phyloP scores from a whole-genome alignment of 1,140 invertebrate genomes.

The Maconellicoccus hirsutus region DNA sequence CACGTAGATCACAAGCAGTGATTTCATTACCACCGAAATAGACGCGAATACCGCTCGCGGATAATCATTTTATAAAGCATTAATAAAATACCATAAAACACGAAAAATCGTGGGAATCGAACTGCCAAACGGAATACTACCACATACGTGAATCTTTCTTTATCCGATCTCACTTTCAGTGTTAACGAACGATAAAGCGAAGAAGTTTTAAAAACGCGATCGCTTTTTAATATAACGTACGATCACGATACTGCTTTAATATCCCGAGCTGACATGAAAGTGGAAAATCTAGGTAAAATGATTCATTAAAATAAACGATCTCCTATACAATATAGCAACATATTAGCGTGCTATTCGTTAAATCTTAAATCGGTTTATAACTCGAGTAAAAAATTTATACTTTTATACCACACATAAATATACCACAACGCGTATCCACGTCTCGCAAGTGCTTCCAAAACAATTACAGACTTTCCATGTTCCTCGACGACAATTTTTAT shows the following conservation, averaged over 20 bases:
- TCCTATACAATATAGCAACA: background rate
- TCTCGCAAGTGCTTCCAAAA: too few relatives aligned
- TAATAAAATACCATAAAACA: slow-evolving; percentile 6
- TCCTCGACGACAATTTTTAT: background rate
- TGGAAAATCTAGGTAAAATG: background rate
- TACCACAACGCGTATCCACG: too few relatives aligned
- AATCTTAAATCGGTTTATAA: too few relatives aligned
- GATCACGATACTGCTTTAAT: background rate
- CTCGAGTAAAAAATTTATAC: too few relatives aligned
- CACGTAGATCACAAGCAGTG: too few relatives aligned
- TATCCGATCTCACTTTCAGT: background rate
- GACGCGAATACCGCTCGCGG: too few relatives aligned
- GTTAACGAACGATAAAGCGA: slow-evolving; percentile 1
- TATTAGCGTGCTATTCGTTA: background rate
- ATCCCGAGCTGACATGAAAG: background rate
- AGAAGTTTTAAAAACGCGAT: slow-evolving; percentile 4
- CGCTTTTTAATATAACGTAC: background rate
- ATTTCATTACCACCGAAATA: too few relatives aligned
- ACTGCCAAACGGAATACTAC: background rate
- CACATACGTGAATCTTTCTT: background rate
- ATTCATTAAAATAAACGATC: background rate
- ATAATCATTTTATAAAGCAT: background rate
- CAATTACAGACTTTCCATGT: too few relatives aligned
- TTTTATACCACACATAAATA: too few relatives aligned
- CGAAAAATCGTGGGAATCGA: slow-evolving; percentile 7